A percentile compares a stretch with the other conserved stretches of the same genome.
These are phyloP conservation scores for Drosophila orosa DNA, from an alignment of 1,140 invertebrate genomes.

Conservation along the genomic window DNA sequence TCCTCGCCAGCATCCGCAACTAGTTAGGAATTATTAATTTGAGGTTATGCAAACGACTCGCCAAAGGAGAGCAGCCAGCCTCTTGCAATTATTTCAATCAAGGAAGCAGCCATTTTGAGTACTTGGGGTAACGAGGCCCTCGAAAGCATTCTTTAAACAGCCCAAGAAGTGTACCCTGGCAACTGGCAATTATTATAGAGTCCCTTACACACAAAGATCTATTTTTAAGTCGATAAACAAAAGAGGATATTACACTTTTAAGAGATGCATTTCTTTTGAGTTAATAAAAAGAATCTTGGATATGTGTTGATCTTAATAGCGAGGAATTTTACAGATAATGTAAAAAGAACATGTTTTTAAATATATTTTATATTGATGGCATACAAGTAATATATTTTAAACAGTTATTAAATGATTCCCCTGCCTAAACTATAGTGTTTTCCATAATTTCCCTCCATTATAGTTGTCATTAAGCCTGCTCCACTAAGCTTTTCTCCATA, in stretches of 20 bases:
- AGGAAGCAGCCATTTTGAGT: constrained; percentile 1
- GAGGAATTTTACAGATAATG: neutral
- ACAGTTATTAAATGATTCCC: neutral
- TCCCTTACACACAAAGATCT: neutral
- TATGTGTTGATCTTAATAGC: too few relatives aligned
- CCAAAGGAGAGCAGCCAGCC: constrained; percentile 3
- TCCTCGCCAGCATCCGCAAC: constrained; percentile 33
- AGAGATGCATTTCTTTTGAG: neutral
- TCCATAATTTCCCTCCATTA: constrained; percentile 23
- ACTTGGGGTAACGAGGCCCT: constrained; percentile 5
- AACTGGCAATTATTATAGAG: constrained; percentile 1
- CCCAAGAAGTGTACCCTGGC: neutral
- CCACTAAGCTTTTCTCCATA: constrained; percentile 11
- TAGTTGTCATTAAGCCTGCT: constrained; percentile 19
- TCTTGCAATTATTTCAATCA: constrained; percentile 29
- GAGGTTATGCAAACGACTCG: constrained; percentile 37
- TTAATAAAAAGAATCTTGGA: neutral
- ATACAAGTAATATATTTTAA: neutral
- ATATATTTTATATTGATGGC: neutral
- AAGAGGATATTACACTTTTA: neutral
- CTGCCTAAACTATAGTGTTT: neutral
- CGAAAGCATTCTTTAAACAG: neutral
- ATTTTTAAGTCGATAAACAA: neutral
- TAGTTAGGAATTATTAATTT: constrained; percentile 50
- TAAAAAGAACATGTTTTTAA: too few relatives aligned